A percentile compares a stretch with the other conserved stretches of the same genome.
These are phyloP conservation scores for Gephyroberyx darwinii DNA, from an alignment of 2,797 vertebrate species.

Conservation along the genomic window DNA sequence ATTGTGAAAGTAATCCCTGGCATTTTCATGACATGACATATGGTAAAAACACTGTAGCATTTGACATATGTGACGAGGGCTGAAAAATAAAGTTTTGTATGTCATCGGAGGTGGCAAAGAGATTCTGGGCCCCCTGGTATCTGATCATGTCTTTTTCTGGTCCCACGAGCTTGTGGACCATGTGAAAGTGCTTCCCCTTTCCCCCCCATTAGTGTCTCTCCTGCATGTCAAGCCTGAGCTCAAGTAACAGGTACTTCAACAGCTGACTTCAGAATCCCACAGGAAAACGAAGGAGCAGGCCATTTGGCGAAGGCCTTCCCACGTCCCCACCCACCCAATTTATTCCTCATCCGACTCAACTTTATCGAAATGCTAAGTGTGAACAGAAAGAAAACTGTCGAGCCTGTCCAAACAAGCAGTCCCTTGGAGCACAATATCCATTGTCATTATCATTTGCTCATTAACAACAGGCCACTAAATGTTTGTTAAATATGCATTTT, in stretches of 20 bases:
- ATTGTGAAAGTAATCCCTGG: conserved; percentile 27
- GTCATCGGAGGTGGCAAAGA: not conserved
- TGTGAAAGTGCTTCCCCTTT: conserved; percentile 33
- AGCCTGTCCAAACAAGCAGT: conserved; percentile 45
- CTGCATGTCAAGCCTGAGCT: conserved; percentile 6
- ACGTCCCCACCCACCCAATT: conserved; percentile 42
- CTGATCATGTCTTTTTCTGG: conserved; percentile 14
- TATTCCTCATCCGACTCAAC: conserved; percentile 39
- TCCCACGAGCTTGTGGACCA: not conserved
- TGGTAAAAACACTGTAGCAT: conserved; percentile 46
- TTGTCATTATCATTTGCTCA: conserved; percentile 60
- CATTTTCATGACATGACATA: conserved; percentile 30
- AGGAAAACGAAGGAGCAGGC: conserved; percentile 43
- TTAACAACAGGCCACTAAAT: conserved; percentile 57
- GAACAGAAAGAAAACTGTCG: conserved; percentile 46
- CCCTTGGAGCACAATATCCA: conserved; percentile 35
- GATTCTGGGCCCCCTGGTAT: conserved; percentile 8
- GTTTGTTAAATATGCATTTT: conserved; percentile 64
- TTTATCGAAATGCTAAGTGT: conserved; percentile 43
- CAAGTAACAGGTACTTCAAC: conserved; percentile 44
- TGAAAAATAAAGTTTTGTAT: not conserved
- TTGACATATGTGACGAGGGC: conserved; percentile 42
- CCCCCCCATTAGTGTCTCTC: conserved; percentile 22
- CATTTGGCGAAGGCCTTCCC: conserved; percentile 42
- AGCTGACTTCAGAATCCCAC: conserved; percentile 47